Evolutionary conservation across 1,140 invertebrate genomes (phyloP), one percentile per base, ranked within the genome.

Genomic region (Bombus superbus): DNA sequence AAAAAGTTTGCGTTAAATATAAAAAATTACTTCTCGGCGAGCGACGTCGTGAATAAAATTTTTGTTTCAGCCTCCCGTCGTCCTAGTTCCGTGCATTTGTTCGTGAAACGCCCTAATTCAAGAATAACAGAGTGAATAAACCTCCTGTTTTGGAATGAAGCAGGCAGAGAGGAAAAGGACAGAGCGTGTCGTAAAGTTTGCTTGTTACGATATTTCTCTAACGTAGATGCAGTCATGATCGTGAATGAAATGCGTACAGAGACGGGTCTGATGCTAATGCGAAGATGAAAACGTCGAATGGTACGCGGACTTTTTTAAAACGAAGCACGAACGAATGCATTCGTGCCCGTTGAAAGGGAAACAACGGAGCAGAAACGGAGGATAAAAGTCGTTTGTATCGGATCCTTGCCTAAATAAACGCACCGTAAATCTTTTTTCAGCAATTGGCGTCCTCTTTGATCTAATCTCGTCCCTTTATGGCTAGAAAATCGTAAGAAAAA

Each of bases 11-110:
- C 38, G 40, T 69, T 57, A 62, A 62, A 62, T 62, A 59, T 38
- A 68, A 79, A 62, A 42, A 35, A 44, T 25, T n/a, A 4, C 25
- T 64, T 35, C 53, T 53, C 28, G 44, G 22, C 15, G 32, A 66
- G 42, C 40, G 25, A 72, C 53, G 25, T 38, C 13, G 11, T 35
- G 68, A 85, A 80, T 85, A 80, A 53, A 72, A 85, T 62, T 80
- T 71, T 85, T 72, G 53, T 80, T 53, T 38, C 68, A 35, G 3
- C 40, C 40, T 44, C 13, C 66, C n/a, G 38, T 22, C 66, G 76
- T 40, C 83, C 83, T 57, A 85, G 83, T 85, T 85, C 59, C 77
- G 25, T 28, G 68, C 76, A 62, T 85, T 85, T 85, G 68, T 71
- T 62, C 83, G 53, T 11, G 76, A 44, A 80, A 85, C 77, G 76